Conservation (phyloP, 2,113 vertebrate species). For the Eudorcas thomsonii region DNA sequence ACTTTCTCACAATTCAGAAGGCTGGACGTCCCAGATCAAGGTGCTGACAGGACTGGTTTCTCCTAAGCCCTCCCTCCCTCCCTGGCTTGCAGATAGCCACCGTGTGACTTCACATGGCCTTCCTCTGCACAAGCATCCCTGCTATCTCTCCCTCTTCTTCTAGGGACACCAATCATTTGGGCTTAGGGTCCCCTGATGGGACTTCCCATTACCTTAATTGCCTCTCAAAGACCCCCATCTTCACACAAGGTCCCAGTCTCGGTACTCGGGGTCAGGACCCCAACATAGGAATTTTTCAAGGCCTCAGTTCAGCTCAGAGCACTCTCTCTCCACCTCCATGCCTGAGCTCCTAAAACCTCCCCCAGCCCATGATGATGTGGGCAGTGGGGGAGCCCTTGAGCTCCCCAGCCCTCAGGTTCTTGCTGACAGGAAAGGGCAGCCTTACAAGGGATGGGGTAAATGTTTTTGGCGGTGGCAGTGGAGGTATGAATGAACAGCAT, state of each 20-base stretch:
- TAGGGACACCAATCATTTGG: neutral
- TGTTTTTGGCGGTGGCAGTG: neutral
- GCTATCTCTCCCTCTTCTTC: neutral
- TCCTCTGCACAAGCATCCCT: neutral
- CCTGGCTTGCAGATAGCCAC: neutral
- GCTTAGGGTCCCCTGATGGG: neutral
- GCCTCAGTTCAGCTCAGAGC: neutral
- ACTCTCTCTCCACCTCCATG: neutral
- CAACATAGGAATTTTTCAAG: neutral
- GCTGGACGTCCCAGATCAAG: neutral
- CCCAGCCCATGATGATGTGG: rapidly evolving
- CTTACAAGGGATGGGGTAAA: neutral
- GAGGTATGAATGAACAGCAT: rapidly evolving
- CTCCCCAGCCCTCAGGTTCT: neutral
- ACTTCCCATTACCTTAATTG: neutral
- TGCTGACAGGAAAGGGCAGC: neutral
- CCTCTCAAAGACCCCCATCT: neutral
- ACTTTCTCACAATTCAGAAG: neutral
- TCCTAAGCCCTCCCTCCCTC: neutral
- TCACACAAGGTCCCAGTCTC: neutral
- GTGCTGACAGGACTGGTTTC: neutral
- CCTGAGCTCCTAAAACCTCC: neutral
- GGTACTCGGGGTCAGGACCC: neutral
- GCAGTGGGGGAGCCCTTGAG: neutral
- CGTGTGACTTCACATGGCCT: neutral